Percentiles rank a stretch among this genome's conserved stretches.
Evolutionary conservation across 2,113 vertebrate species (phyloP).

Genomic region (Erythrocercus mccallii): DNA sequence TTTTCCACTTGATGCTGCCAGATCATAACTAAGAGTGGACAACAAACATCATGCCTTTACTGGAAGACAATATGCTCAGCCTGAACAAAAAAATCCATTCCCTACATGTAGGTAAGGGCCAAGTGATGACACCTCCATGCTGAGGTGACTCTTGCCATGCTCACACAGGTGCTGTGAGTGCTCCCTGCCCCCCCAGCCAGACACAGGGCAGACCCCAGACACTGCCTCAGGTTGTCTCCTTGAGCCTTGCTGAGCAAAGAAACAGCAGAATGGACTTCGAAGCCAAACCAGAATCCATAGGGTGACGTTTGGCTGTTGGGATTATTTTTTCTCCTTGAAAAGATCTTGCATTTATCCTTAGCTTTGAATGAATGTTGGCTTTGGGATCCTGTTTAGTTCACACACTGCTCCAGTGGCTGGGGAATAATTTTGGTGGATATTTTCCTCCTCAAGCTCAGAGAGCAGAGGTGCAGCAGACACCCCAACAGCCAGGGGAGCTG

Average conservation of each 20-base stretch:
- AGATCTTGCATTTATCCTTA: not conserved
- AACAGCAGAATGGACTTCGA: not conserved
- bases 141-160: not conserved
- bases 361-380: not conserved
- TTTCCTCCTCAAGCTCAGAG: not conserved
- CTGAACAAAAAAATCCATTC: not conserved
- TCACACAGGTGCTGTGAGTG: not conserved
- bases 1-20: conserved; percentile 66
- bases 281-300: not conserved
- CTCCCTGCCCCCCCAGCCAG: not conserved
- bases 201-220: not conserved
- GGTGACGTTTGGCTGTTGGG: not conserved
- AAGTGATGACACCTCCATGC: rapidly evolving
- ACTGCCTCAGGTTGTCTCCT: not conserved
- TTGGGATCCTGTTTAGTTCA: not conserved
- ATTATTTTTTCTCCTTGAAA: not conserved
- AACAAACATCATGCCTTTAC: conserved; percentile 29
- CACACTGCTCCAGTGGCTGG: not conserved
- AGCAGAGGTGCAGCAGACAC: not conserved
- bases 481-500: not conserved
- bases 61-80: conserved; percentile 28
- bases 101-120: not conserved
- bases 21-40: conserved; percentile 59
- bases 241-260: not conserved
- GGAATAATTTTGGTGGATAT: not conserved